Evolutionary conservation across 2,797 vertebrate species (phyloP).

Genomic region (Microctenopoma lineatum): DNA sequence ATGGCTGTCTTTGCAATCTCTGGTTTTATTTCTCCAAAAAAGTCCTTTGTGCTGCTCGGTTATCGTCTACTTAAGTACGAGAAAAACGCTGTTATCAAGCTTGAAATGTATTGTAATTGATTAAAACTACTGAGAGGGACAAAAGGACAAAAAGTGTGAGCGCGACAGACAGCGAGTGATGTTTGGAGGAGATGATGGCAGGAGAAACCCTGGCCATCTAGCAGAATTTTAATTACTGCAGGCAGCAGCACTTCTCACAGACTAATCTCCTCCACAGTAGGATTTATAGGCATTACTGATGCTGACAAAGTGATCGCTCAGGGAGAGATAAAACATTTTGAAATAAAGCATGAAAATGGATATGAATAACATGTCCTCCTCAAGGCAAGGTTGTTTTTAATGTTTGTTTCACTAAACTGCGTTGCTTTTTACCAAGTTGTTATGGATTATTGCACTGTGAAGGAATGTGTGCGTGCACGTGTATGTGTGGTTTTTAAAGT

Average conservation of each 20-base stretch:
- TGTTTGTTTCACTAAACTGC: slow-evolving; percentile 62
- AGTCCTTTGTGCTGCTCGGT: slow-evolving; percentile 41
- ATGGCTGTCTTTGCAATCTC: slow-evolving; percentile 32
- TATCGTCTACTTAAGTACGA: slow-evolving; percentile 41
- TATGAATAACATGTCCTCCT: slow-evolving; percentile 65
- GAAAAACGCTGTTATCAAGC: slow-evolving; percentile 46
- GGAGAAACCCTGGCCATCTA: slow-evolving; percentile 68
- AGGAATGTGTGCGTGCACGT: neutral
- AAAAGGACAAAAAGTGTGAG: slow-evolving; percentile 64
- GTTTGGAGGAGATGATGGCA: slow-evolving; percentile 68
- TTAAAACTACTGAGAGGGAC: slow-evolving; percentile 66
- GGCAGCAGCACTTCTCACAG: slow-evolving; percentile 72
- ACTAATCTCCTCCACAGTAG: slow-evolving; percentile 79
- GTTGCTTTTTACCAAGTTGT: slow-evolving; percentile 45
- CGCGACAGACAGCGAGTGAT: slow-evolving; percentile 62
- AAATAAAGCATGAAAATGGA: slow-evolving; percentile 70
- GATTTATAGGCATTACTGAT: slow-evolving; percentile 80
- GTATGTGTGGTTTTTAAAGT: neutral
- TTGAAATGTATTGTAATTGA: slow-evolving; percentile 62
- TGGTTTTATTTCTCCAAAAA: slow-evolving; percentile 49
- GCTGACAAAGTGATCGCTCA: slow-evolving; percentile 77
- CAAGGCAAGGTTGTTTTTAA: slow-evolving; percentile 56
- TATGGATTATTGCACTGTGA: slow-evolving; percentile 38
- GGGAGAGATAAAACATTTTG: slow-evolving; percentile 76
- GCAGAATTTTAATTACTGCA: slow-evolving; percentile 83